Evolutionary conservation across 2,888 invertebrate genomes (phyloP), one percentile per base, ranked within the genome.

Genomic region (Nymphalis urticae): DNA sequence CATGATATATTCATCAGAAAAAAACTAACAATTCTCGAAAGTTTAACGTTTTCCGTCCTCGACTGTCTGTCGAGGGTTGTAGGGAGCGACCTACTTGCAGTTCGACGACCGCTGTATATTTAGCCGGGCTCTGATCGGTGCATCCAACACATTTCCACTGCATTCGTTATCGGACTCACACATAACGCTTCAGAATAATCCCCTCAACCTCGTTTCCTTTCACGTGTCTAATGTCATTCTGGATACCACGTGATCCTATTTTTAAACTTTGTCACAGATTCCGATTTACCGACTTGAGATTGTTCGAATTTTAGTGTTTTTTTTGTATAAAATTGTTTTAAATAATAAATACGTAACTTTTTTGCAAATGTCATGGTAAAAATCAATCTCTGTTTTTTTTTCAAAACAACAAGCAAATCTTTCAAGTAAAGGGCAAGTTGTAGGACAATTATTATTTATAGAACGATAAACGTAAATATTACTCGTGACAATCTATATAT

Each of bases 21-120:
- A 62, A 67, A 42, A 47, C 67, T 59, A 66, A 63, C 60, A 68
- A 68, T 67, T 60, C 56, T 61, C 48, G 59, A 62, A 60, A 69
- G 59, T 66, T 51, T 56, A 56, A 66, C 36, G 48, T 61, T 36
- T 54, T 10, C 60, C 21, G 48, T 50, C 24, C 24, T 53, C 61
- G 54, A 48, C 48, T 66, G 54, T 56, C 54, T 21, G 56, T 53
- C 54, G 73, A 72, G 73, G 74, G 73, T 73, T 67, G 67, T 56
- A 70, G 72, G 85, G 86, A 82, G 84, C 82, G 90, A 86, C 91
- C 92, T 80, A 87, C 74, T 85, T 91, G 80, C 79, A 76, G 91
- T 85, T 85, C 90, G 84, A 79, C 84, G 90, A 85, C 90, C 90
- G 87, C 73, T 81, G 82, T 91, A 90, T 89, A 91, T 92, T 89